A percentile compares a stretch with the other conserved stretches of the same genome.
These are phyloP conservation scores for Phenganax stokvisi DNA, from an alignment of 92 coral and sea anemone species.

Conservation along the genomic window DNA sequence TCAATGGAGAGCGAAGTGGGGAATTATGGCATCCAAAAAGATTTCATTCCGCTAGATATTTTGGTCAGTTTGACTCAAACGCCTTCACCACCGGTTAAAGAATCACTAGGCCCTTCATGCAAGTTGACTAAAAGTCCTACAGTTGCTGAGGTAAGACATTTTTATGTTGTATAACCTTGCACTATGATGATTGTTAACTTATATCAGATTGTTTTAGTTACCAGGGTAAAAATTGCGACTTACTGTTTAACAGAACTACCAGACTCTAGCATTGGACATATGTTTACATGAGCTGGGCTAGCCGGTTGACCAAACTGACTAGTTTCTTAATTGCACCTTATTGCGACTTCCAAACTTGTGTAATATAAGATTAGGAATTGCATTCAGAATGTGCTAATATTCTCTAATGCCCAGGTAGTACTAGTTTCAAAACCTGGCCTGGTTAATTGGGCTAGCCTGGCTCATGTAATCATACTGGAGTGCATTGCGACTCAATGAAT, in stretches of 20 bases:
- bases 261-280: no score
- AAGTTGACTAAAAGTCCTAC: constrained; percentile 72
- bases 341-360: no score
- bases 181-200: neutral
- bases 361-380: no score
- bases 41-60: constrained; percentile 89
- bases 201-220: neutral
- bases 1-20: constrained; percentile 53
- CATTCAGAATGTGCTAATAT: no score
- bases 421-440: no score
- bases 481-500: neutral
- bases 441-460: no score
- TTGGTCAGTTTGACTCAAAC: constrained; percentile 83
- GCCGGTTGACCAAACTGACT: no score
- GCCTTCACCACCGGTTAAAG: constrained; percentile 83
- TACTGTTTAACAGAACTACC: no score
- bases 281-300: no score
- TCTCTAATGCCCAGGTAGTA: no score
- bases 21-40: constrained; percentile 64
- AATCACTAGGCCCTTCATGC: constrained; percentile 80
- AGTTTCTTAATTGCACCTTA: no score
- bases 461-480: neutral
- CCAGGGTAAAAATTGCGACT: no score
- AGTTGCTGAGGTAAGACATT: constrained; percentile 41
- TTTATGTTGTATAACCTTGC: neutral